Percentiles rank a stretch among this genome's conserved stretches.
Conservation (phyloP, 2,113 vertebrate species). For the Machaerirhynchus nigripectus region DNA sequence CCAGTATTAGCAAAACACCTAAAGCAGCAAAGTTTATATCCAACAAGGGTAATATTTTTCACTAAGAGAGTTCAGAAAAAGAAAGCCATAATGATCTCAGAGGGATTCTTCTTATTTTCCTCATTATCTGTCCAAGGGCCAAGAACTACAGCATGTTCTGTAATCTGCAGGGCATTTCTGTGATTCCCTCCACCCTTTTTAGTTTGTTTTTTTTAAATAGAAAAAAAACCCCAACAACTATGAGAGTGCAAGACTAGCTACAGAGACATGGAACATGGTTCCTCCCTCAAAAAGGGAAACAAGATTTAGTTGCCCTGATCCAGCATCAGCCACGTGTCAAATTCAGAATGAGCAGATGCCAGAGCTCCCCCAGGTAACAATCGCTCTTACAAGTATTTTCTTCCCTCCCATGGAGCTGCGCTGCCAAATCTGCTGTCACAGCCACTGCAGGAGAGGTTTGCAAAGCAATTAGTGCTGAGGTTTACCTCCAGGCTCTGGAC, state of each 20-base stretch:
- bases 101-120: background rate
- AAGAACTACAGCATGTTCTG: background rate
- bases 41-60: background rate
- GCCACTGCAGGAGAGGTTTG: background rate
- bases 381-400: background rate
- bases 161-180: background rate
- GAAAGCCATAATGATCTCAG: background rate
- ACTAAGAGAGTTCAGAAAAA: background rate
- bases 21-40: background rate
- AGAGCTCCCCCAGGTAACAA: background rate
- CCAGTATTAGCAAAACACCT: background rate
- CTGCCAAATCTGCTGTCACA: background rate
- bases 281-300: background rate
- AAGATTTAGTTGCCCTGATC: background rate
- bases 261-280: background rate
- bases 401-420: background rate
- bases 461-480: background rate
- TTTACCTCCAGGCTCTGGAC: conserved; percentile 6
- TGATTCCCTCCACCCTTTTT: background rate
- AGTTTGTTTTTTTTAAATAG: background rate
- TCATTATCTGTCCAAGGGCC: background rate
- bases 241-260: background rate
- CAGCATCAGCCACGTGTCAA: background rate
- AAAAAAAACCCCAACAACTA: background rate
- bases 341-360: background rate